Evolutionary conservation across 2,888 invertebrate genomes (phyloP).

Genomic region (Chymomyza procnemis): DNA sequence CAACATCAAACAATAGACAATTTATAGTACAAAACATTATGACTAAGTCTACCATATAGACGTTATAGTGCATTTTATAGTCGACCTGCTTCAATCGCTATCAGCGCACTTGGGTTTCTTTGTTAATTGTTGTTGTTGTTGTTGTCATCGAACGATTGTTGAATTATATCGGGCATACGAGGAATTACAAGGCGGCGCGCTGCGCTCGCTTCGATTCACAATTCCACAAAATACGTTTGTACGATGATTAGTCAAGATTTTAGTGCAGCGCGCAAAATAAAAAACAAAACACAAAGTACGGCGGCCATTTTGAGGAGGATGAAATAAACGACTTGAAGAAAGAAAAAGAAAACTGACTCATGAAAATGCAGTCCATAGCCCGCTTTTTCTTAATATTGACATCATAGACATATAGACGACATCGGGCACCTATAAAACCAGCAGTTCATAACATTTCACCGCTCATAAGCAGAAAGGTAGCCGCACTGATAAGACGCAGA

Average conservation of each 20-base stretch:
- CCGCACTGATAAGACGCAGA: conserved; percentile 52
- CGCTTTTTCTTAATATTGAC: background rate
- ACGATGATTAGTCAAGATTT: background rate
- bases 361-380: background rate
- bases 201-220: conserved; percentile 23
- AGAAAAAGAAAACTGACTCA: background rate
- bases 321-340: conserved; percentile 1
- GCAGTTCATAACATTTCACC: background rate
- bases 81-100: background rate
- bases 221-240: background rate
- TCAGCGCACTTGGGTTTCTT: background rate
- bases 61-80: background rate
- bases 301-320: background rate
- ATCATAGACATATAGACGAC: background rate
- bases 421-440: conserved; percentile 26
- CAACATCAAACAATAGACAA: too few relatives aligned
- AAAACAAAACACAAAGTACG: background rate
- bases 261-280: conserved; percentile 30
- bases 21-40: too few relatives aligned
- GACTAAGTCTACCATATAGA: too few relatives aligned
- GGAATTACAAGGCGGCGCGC: conserved; percentile 1
- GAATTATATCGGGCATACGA: background rate
- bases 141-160: background rate
- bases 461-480: conserved; percentile 38
- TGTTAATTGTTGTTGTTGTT: background rate